Percentiles rank a stretch among this genome's conserved stretches.
These are phyloP conservation scores for Scortum barcoo DNA, from an alignment of 2,113 vertebrate genomes.

Conservation along the genomic window DNA sequence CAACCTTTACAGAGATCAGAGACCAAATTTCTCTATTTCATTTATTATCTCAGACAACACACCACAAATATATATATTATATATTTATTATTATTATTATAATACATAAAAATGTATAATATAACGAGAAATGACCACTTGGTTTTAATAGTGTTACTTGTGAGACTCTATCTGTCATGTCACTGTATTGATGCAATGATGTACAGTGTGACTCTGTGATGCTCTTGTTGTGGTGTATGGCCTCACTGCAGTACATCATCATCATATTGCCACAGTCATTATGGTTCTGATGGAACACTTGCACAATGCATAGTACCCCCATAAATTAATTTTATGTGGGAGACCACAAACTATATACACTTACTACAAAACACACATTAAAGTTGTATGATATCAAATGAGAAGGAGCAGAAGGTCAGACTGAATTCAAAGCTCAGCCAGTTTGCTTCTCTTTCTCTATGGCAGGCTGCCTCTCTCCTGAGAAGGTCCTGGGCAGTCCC, in stretches of 20 bases:
- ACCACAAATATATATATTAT: no score
- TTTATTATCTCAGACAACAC: conserved; percentile 40
- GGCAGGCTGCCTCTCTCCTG: conserved; percentile 42
- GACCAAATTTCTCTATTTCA: neutral
- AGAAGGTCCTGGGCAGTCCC: conserved; percentile 63
- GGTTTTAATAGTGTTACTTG: neutral
- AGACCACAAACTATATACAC: conserved; percentile 12
- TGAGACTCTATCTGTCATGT: neutral
- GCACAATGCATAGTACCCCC: conserved; percentile 4
- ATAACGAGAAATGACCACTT: neutral
- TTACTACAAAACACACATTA: neutral
- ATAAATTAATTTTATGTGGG: neutral
- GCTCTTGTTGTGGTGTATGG: neutral
- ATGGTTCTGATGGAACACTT: neutral
- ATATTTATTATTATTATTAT: no score
- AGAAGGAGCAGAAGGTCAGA: neutral
- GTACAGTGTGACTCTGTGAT: neutral
- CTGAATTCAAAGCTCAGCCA: neutral
- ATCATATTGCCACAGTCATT: neutral
- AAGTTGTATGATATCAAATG: neutral
- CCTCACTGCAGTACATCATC: neutral
- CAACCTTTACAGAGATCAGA: neutral
- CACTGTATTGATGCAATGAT: neutral
- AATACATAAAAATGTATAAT: no score
- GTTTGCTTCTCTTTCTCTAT: conserved; percentile 16